Base-by-base conservation (phyloP, 1,140 invertebrate genomes). In the Frieseomelitta varia region DNA sequence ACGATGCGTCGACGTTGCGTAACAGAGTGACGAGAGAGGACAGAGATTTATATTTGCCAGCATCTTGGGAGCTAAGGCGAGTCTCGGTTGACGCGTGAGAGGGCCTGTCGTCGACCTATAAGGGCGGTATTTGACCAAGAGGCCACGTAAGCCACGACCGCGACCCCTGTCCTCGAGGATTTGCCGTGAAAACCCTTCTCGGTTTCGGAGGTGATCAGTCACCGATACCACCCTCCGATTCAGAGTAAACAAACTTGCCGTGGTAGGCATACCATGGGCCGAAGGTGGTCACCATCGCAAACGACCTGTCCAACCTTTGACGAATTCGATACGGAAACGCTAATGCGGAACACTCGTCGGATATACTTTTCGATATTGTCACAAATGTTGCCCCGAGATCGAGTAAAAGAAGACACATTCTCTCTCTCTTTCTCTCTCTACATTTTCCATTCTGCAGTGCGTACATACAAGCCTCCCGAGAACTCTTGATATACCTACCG, bases 81-180 rank as follows among this genome's bases (percentile, higher is more conserved):
- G n/a, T 55, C 17, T 47, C 14, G 34, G 17, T 47, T 24, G 8
- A 65, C 68, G 56, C 55, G 58, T 84, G 79, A 72, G 73, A 77
- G 58, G 56, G 17, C 27, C 79, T 82, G 77, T 86, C 75, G 81
- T 87, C 83, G 78, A 74, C 15, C 76, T 81, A 81, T 88, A 80
- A 84, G 81, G 65, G 69, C 53, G 73, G 78, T 78, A 79, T 79
- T 84, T 79, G 81, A 84, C 81, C 81, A 84, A 39, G 67, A 71
- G 24, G 55, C 55, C 65, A 69, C 81, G 69, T 89, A 85, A 91
- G 87, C 87, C 85, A 67, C 85, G 65, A 79, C 68, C 88, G 69
- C 82, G 88, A 90, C 88, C 90, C 90, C 84, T 91, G 90, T 91
- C 90, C 85, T 91, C 88, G 79, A 91, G 85, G 90, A 88, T 91